A percentile compares a stretch with the other conserved stretches of the same genome.
phyloP scores from a whole-genome alignment of 2,797 vertebrate genomes.

The Hydrocynus forskahlii region DNA sequence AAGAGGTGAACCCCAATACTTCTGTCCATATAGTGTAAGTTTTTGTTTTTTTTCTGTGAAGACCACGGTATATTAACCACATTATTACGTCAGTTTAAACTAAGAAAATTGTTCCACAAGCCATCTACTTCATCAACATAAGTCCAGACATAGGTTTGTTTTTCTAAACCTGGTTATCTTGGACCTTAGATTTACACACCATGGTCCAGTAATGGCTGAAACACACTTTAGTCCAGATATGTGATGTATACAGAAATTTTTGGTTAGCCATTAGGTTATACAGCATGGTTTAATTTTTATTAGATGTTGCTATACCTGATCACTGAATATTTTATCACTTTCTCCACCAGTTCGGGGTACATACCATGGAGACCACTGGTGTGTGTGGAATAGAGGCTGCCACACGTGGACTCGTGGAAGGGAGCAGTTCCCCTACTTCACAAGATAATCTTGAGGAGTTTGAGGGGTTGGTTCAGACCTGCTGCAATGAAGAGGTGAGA shows the following conservation, averaged over 20 bases:
- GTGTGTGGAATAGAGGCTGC: conserved; percentile 78
- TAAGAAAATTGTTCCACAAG: too few species aligned
- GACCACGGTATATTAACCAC: background rate
- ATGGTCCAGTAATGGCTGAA: background rate
- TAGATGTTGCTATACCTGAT: background rate
- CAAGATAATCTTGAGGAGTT: conserved; percentile 72
- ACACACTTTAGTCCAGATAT: too few species aligned
- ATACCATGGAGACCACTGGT: conserved; percentile 80
- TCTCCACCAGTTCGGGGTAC: conserved; percentile 69
- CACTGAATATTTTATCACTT: background rate
- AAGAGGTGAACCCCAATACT: too few species aligned
- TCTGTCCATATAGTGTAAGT: too few species aligned
- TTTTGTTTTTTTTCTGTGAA: background rate
- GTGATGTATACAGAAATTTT: too few species aligned
- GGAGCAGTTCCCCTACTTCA: conserved; percentile 73
- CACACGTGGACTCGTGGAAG: conserved; percentile 74
- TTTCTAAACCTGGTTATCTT: background rate
- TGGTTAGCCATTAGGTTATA: too few species aligned
- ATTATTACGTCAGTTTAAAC: background rate
- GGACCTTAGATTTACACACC: background rate
- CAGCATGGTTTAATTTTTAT: background rate
- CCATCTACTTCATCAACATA: too few species aligned
- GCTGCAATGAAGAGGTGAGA: conserved; percentile 77
- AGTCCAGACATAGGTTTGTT: too few species aligned
- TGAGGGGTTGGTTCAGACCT: conserved; percentile 66